Conservation (phyloP, 2,888 invertebrate genomes). For the Phanerotoma sp. region DNA sequence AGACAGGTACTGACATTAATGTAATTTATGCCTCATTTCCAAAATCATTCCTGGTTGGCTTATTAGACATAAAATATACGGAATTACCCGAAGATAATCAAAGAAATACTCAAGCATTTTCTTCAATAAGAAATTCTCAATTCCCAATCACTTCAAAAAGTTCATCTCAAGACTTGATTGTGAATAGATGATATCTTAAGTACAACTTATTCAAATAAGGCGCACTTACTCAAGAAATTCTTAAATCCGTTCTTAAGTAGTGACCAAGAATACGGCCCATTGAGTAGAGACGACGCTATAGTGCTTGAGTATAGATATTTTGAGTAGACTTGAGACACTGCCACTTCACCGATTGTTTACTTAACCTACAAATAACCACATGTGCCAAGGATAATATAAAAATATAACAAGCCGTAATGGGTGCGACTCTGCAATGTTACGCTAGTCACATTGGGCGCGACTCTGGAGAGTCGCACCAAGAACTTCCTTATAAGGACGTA, state of each 20-base stretch:
- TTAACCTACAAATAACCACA: too few relatives aligned
- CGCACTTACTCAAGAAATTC: conserved; percentile 1
- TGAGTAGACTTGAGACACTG: too few relatives aligned
- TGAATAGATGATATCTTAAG: conserved; percentile 11
- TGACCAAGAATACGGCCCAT: not conserved
- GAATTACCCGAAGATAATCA: conserved; percentile 1
- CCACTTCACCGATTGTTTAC: too few relatives aligned
- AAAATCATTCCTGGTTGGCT: conserved; percentile 3
- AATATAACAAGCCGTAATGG: too few relatives aligned
- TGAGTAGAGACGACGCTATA: not conserved
- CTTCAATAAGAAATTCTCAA: conserved; percentile 3
- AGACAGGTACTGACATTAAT: too few relatives aligned
- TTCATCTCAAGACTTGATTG: conserved; percentile 10
- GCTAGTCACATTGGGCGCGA: too few relatives aligned
- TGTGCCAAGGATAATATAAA: too few relatives aligned
- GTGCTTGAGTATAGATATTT: too few relatives aligned
- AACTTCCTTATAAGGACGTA: too few relatives aligned
- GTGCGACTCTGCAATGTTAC: too few relatives aligned
- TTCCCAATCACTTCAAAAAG: conserved; percentile 3
- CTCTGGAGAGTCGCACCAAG: too few relatives aligned
- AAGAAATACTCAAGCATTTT: not conserved
- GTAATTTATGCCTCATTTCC: too few relatives aligned
- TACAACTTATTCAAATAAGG: conserved; percentile 3
- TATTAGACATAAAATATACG: conserved; percentile 4
- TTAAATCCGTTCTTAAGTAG: not conserved